Base-by-base conservation (phyloP, 2,888 invertebrate species). In the Ormia ochracea region DNA sequence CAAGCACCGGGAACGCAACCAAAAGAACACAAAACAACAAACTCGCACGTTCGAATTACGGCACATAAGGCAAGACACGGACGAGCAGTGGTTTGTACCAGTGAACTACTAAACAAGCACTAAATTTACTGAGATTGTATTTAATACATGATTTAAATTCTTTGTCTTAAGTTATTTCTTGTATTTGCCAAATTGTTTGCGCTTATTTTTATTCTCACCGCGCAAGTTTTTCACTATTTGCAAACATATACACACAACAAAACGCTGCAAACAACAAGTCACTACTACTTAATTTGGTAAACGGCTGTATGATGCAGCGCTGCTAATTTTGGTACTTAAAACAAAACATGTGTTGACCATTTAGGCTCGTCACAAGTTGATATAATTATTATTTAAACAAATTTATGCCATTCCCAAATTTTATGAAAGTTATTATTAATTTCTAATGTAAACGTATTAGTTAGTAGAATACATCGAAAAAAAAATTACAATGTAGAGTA, bases 31-130 rank as follows among this genome's bases (percentile, higher is more conserved):
- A 68, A 72, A 63, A 72, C 59, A 68, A 72, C 65, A 82, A 59
- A 69, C 77, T 69, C 66, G 73, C 58, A 72, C 65, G 56, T 78
- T 50, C 69, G 70, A 48, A 43, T 70, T 61, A 56, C 69, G 59
- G 33, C 36, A 69, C 45, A 36, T 31, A 52, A 10, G 23, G 45
- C 36, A 38, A 21, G 41, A 45, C 58, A 10, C 33, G 26, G 45
- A 61, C 66, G 43, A 48, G 41, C 33, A 10, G 19, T 43, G 72
- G 66, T 78, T 80, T 68, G 70, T 63, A 81, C 76, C 73, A 76
- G 69, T 77, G 82, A 72, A 75, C 82, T 73, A 82, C 82, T 78
- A 74, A 73, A 81, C 78, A 78, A 82, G 76, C 82, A 82, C 82
- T 82, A 70, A 82, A 63, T 50, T 68, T 28, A 48, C 17, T 43